Evolutionary conservation across 1,140 invertebrate species (phyloP).

Genomic region (Nixonia krombeini): DNA sequence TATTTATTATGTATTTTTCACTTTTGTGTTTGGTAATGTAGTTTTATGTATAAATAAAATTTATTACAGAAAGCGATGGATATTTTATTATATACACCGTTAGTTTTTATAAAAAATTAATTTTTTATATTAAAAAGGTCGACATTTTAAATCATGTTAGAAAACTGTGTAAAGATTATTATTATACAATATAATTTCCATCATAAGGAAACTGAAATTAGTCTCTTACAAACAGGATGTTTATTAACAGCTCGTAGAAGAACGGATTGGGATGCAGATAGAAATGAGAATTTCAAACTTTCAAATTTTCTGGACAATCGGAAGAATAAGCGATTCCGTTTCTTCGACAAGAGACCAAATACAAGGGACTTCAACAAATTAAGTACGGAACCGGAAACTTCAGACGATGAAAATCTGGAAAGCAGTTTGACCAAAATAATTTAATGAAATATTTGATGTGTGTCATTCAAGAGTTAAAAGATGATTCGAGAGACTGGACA

Average conservation of each 20-base stretch:
- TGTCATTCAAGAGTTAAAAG: slow-evolving; percentile 18
- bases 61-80: no score
- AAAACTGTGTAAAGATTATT: no score
- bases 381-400: slow-evolving; percentile 68
- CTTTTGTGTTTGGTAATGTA: no score
- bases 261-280: slow-evolving; percentile 61
- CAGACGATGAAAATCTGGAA: slow-evolving; percentile 64
- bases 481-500: slow-evolving; percentile 32
- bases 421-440: slow-evolving; percentile 58
- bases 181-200: no score
- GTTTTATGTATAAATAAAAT: no score
- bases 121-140: no score
- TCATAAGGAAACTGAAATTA: not conserved
- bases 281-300: slow-evolving; percentile 64
- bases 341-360: slow-evolving; percentile 66
- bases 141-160: no score
- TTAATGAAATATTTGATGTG: slow-evolving; percentile 41
- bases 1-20: no score
- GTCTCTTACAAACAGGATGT: slow-evolving; percentile 57
- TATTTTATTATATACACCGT: no score
- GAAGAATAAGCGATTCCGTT: slow-evolving; percentile 57
- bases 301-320: slow-evolving; percentile 58
- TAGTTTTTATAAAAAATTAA: no score
- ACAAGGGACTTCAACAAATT: slow-evolving; percentile 67
- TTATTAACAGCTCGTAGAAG: slow-evolving; percentile 62